These are phyloP conservation scores for Hoplodrina ambigua DNA, from an alignment of 2,888 invertebrate genomes.

Conservation along the genomic window DNA sequence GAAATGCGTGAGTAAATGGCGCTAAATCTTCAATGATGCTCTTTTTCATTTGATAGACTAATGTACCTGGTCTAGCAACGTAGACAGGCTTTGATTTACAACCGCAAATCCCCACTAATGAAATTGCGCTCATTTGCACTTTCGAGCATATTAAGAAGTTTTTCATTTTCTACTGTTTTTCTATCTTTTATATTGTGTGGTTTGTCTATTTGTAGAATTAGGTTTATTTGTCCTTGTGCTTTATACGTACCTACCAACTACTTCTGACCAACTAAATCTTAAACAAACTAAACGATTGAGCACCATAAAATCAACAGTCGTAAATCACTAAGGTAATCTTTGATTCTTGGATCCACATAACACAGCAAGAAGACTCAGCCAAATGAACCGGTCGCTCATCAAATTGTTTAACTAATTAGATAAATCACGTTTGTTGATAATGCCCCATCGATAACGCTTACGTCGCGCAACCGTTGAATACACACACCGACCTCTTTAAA, in stretches of 20 bases:
- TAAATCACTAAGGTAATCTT: slow-evolving; percentile 31
- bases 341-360: slow-evolving; percentile 19
- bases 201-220: slow-evolving; percentile 16
- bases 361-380: slow-evolving; percentile 4
- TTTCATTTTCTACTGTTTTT: slow-evolving; percentile 25
- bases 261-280: slow-evolving; percentile 22
- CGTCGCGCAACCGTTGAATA: slow-evolving; percentile 63
- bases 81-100: slow-evolving; percentile 29
- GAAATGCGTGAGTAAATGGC: slow-evolving; percentile 42
- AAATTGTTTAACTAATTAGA: slow-evolving; percentile 55
- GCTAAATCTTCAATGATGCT: slow-evolving; percentile 41
- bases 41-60: slow-evolving; percentile 37
- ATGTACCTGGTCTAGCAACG: slow-evolving; percentile 37
- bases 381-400: slow-evolving; percentile 33
- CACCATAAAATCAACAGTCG: slow-evolving; percentile 9
- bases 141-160: slow-evolving; percentile 38
- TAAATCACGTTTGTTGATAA: slow-evolving; percentile 63
- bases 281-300: slow-evolving; percentile 13
- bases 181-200: slow-evolving; percentile 17
- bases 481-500: slow-evolving; percentile 67
- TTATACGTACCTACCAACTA: background rate
- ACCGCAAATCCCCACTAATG: slow-evolving; percentile 39
- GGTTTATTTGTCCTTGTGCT: slow-evolving; percentile 7
- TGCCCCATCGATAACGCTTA: slow-evolving; percentile 65
- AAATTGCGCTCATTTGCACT: slow-evolving; percentile 51